A percentile compares a stretch with the other conserved stretches of the same genome.
These are phyloP conservation scores for Craseonycteris thonglongyai DNA, from an alignment of 2,113 vertebrate species.

Conservation along the genomic window DNA sequence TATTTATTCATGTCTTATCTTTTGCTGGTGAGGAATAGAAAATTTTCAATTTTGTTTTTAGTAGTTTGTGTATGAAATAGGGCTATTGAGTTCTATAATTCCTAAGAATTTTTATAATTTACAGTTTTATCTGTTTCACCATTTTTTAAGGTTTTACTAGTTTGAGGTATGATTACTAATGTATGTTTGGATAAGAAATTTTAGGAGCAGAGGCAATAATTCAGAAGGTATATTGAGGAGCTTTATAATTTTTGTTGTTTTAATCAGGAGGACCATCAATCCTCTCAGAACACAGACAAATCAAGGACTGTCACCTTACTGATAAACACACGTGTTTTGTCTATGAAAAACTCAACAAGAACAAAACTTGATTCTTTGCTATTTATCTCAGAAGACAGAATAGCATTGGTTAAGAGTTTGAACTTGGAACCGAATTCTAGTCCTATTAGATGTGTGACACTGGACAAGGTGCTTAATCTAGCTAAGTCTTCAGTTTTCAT, in stretches of 20 bases:
- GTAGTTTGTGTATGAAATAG: neutral
- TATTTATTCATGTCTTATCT: neutral
- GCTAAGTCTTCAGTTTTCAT: neutral
- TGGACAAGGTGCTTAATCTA: neutral
- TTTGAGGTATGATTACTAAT: neutral
- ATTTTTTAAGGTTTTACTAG: neutral
- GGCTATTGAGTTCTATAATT: neutral
- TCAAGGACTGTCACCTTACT: neutral
- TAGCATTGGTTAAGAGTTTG: neutral
- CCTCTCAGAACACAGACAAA: neutral
- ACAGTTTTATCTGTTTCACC: neutral
- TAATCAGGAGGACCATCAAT: neutral
- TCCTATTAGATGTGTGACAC: neutral
- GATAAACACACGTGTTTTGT: neutral
- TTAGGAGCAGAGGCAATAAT: neutral
- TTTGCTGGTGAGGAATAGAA: neutral
- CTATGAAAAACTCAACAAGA: neutral
- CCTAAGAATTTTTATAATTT: neutral
- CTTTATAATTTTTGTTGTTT: neutral
- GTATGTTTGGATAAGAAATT: neutral
- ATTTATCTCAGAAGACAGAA: neutral
- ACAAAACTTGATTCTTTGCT: neutral
- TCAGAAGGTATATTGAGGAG: neutral
- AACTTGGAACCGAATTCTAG: neutral
- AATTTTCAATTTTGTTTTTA: neutral